These are phyloP conservation scores for Aspidiotus destructor DNA, from an alignment of 2,888 invertebrate genomes.

Conservation along the genomic window DNA sequence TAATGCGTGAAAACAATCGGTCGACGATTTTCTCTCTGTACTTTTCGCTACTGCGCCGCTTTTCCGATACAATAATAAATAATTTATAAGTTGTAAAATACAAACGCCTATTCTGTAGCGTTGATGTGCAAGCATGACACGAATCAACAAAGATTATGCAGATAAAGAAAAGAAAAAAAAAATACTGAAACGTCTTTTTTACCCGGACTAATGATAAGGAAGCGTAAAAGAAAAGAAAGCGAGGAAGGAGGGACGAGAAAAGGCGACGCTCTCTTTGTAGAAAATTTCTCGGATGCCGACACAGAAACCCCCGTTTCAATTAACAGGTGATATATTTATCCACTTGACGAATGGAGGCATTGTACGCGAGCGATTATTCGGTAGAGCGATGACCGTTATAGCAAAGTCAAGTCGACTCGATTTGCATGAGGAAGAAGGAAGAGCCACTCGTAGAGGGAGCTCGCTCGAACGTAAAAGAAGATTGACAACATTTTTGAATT, in stretches of 20 bases:
- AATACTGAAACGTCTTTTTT: conserved; percentile 7
- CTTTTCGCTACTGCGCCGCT: not conserved
- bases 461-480: conserved; percentile 21
- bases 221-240: not conserved
- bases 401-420: not conserved
- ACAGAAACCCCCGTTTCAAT: conserved; percentile 3
- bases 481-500: conserved; percentile 31
- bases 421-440: conserved; percentile 5
- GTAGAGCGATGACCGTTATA: conserved; percentile 12
- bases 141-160: conserved; percentile 7
- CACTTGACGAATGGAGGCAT: conserved; percentile 24
- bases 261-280: no score
- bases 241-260: no score
- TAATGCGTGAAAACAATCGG: conserved; percentile 4
- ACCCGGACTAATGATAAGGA: not conserved
- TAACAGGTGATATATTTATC: conserved; percentile 30
- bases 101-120: conserved; percentile 9
- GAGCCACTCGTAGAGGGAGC: not conserved
- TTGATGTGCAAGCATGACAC: conserved; percentile 5
- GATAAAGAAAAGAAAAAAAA: conserved; percentile 1
- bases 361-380: conserved; percentile 23
- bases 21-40: conserved; percentile 8
- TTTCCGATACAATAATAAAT: conserved; percentile 8
- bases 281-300: no score
- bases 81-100: conserved; percentile 12